These are phyloP conservation scores for Eunapius fragilis DNA, from an alignment of 37 sponge, comb jelly and placozoan genomes.

Conservation along the genomic window DNA sequence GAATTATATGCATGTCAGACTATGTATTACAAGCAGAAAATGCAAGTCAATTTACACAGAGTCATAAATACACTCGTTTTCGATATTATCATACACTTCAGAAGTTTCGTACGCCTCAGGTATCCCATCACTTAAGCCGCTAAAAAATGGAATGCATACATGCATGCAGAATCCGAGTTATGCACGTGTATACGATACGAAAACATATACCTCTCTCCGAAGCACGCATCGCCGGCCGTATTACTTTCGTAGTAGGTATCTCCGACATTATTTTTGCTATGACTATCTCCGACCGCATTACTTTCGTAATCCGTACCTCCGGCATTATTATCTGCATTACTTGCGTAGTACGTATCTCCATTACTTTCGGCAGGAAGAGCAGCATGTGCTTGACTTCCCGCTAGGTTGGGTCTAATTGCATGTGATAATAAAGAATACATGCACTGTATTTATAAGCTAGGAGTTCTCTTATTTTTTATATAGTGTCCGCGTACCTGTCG, in stretches of 20 bases:
- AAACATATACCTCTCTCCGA: neutral
- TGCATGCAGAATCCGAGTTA: neutral
- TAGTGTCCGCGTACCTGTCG: neutral
- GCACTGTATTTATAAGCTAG: too few species aligned
- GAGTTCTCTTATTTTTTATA: neutral
- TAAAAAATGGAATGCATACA: neutral
- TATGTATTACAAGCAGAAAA: too few species aligned
- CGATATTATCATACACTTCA: neutral
- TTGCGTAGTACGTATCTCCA: neutral
- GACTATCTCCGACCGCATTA: neutral
- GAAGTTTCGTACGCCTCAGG: neutral
- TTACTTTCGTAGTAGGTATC: too few species aligned
- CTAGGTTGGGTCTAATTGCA: too few species aligned
- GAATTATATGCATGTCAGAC: too few species aligned
- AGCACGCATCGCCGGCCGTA: neutral
- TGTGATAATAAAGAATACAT: too few species aligned
- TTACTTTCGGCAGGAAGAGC: neutral
- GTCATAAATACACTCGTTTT: neutral
- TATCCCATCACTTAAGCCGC: too few species aligned
- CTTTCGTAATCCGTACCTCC: neutral
- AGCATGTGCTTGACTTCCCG: neutral
- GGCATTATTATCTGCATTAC: too few species aligned
- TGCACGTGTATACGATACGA: neutral
- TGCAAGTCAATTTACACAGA: neutral
- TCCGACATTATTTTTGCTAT: neutral